Base-by-base conservation (phyloP, 92 coral and sea anemone genomes). In the Siderastrea siderea region DNA sequence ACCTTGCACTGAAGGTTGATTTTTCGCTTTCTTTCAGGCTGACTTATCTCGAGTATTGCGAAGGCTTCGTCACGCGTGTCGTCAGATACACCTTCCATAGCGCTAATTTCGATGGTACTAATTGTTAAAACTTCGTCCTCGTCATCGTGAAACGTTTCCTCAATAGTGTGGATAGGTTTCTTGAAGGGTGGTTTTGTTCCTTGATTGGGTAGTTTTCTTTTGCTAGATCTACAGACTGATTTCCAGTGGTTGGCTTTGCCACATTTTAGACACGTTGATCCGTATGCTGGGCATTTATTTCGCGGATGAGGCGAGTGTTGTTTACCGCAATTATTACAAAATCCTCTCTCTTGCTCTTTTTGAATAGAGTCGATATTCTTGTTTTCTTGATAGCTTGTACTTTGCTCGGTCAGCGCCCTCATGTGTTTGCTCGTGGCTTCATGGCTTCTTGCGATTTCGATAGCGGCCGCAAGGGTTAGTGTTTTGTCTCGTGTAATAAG, bases 361-460 rank as follows among this genome's bases (percentile, higher is more conserved):
- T 53, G 77, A 47, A 43, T 71, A 5, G 77, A 14, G 44, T 71
- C 57, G 44, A 47, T 43, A 71, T 26, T 71, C 58, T 19, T 71
- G 77, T 5, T 53, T 47, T 71, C 77, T 47, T 44, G 77, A 71
- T 71, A 47, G 2, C 55, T 71, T 45, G 4, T 71, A 44, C 4
- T 71, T 5, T 47, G 3, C 51, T 47, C 77, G 7, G 53, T 26
- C n/a, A 43, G 58, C 77, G 55, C 44, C 77, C 44, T 71, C 77
- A 71, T 71, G 17, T 71, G 58, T 50, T 71, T 44, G 17, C 77
- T 71, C n/a, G 52, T 71, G 1, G 77, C 55, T 12, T 71, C 15
- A 53, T 5, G 77, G 53, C 77, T 71, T 47, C 77, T 71, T 73
- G 78, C 78, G 49, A 73, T 73, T 10, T 73, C 78, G 19, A 73